Evolutionary conservation across 2,888 invertebrate species (phyloP).

Genomic region (Parthenolecanium corni): DNA sequence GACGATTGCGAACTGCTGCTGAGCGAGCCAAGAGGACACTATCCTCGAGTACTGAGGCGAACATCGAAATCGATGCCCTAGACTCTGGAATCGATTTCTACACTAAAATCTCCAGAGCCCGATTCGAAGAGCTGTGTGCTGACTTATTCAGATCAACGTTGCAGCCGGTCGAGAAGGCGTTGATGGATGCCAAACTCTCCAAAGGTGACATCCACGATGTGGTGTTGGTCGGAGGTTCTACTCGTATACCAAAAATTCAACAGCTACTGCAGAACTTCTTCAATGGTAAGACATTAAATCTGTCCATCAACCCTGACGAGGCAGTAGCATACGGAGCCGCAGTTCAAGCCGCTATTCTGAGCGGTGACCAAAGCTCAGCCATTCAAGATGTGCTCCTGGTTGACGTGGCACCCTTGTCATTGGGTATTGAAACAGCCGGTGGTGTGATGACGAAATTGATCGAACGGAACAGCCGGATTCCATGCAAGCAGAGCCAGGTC

Average conservation of each 20-base stretch:
- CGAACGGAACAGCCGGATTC: slow-evolving; percentile 42
- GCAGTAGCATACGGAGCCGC: slow-evolving; percentile 73
- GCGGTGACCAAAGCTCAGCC: slow-evolving; percentile 47
- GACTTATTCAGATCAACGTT: slow-evolving; percentile 70
- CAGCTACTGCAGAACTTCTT: slow-evolving; percentile 37
- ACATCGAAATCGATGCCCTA: slow-evolving; percentile 77
- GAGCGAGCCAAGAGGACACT: slow-evolving; percentile 66
- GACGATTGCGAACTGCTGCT: slow-evolving; percentile 75
- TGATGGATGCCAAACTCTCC: slow-evolving; percentile 41
- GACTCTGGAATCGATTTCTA: slow-evolving; percentile 84
- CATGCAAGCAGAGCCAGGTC: slow-evolving; percentile 55
- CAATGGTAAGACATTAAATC: slow-evolving; percentile 55
- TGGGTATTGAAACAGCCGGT: slow-evolving; percentile 60
- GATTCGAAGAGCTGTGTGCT: slow-evolving; percentile 82
- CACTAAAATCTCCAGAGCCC: slow-evolving; percentile 64
- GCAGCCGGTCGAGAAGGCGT: slow-evolving; percentile 41
- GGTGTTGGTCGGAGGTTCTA: slow-evolving; percentile 42
- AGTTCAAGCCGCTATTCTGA: slow-evolving; percentile 66
- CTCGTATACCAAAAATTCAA: slow-evolving; percentile 40
- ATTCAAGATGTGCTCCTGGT: slow-evolving; percentile 62
- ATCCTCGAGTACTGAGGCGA: slow-evolving; percentile 65
- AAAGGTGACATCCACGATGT: slow-evolving; percentile 41
- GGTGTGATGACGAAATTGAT: slow-evolving; percentile 56
- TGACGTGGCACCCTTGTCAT: slow-evolving; percentile 52
- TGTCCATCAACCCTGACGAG: slow-evolving; percentile 65